Conservation (phyloP, 2,797 vertebrate species). For the Hippoglossus hippoglossus region DNA sequence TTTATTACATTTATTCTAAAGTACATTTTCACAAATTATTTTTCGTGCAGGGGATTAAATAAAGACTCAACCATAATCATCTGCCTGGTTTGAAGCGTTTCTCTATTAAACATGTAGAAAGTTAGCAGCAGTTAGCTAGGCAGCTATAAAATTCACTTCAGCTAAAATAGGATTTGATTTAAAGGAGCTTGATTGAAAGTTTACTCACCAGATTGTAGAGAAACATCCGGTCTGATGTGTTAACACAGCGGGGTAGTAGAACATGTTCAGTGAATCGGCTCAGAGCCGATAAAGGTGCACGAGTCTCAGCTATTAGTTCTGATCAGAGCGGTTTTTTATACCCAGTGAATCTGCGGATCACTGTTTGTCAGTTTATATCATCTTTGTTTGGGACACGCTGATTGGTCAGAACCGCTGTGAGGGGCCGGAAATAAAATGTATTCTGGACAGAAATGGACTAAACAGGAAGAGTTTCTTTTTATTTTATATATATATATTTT, state of each 20-base stretch:
- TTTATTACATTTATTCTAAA: neutral
- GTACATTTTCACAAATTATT: neutral
- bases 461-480: too few species aligned
- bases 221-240: slow-evolving; percentile 80
- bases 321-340: fast-evolving
- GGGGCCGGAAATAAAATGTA: neutral
- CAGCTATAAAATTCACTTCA: neutral
- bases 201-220: slow-evolving; percentile 84
- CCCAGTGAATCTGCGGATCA: neutral
- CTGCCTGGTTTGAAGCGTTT: too few species aligned
- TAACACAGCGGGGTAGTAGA: slow-evolving; percentile 82
- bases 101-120: too few species aligned
- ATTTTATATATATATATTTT: too few species aligned
- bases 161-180: neutral
- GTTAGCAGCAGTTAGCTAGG: too few species aligned
- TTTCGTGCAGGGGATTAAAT: too few species aligned
- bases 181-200: neutral
- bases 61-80: too few species aligned
- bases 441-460: too few species aligned
- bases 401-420: slow-evolving; percentile 41
- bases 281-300: fast-evolving
- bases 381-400: neutral
- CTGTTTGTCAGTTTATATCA: neutral
- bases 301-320: too few species aligned
- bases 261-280: slow-evolving; percentile 63